These are phyloP conservation scores for Gadopsis bispinosus DNA, from an alignment of 2,797 vertebrate genomes.

Conservation along the genomic window DNA sequence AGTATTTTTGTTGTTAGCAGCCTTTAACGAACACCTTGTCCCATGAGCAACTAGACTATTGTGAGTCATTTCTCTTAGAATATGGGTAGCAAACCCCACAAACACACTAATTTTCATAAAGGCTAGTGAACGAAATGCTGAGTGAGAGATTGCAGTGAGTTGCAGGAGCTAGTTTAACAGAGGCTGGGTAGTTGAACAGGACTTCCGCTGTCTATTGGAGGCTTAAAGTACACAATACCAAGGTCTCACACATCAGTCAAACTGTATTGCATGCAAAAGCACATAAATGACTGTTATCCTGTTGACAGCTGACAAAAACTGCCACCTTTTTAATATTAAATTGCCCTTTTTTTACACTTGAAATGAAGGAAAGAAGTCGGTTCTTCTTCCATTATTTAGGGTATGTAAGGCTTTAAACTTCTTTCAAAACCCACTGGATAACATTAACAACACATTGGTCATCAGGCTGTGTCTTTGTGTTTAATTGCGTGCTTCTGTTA, in stretches of 20 bases:
- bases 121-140: background rate
- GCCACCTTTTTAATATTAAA: background rate
- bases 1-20: too few species aligned
- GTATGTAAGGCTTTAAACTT: background rate
- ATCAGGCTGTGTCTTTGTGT: constrained; percentile 21
- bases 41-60: too few species aligned
- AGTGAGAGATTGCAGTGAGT: background rate
- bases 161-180: background rate
- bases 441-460: background rate
- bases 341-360: background rate
- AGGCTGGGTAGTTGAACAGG: background rate
- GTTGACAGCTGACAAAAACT: background rate
- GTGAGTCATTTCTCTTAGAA: too few species aligned
- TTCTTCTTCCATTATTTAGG: background rate
- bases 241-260: background rate
- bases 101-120: background rate
- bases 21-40: too few species aligned
- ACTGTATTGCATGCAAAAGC: background rate
- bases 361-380: background rate
- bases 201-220: background rate
- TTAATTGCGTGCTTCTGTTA: constrained; percentile 31
- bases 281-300: background rate
- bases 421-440: background rate
- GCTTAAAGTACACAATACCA: background rate
- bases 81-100: background rate